phyloP scores from a whole-genome alignment of 2,888 invertebrate genomes.

The Agriotes lineatus region DNA sequence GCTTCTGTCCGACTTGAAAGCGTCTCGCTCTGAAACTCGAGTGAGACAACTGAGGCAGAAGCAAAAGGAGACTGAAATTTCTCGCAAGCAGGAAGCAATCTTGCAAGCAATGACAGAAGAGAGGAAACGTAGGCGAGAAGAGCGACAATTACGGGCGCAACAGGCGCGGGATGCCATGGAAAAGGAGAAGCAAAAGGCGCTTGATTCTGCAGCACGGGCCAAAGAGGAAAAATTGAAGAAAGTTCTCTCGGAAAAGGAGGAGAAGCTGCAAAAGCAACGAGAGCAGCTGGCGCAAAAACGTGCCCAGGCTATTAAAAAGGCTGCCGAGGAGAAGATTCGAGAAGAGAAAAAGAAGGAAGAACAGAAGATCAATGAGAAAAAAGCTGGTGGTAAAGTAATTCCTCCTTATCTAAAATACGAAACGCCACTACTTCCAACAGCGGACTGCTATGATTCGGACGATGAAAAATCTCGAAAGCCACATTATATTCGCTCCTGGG shows the following conservation, averaged over 20 bases:
- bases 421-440: slow-evolving; percentile 68
- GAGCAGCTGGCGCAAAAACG: slow-evolving; percentile 68
- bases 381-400: neutral
- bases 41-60: slow-evolving; percentile 52
- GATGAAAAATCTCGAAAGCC: slow-evolving; percentile 52
- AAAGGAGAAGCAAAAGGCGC: slow-evolving; percentile 64
- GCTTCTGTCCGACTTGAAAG: slow-evolving; percentile 53
- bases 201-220: slow-evolving; percentile 67
- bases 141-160: slow-evolving; percentile 66
- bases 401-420: slow-evolving; percentile 55
- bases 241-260: slow-evolving; percentile 58
- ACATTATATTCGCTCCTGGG: too few species aligned
- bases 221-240: slow-evolving; percentile 62
- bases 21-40: slow-evolving; percentile 55
- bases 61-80: slow-evolving; percentile 63
- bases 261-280: slow-evolving; percentile 65
- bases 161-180: slow-evolving; percentile 68
- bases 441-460: slow-evolving; percentile 72
- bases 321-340: slow-evolving; percentile 60
- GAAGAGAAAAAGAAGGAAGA: slow-evolving; percentile 56
- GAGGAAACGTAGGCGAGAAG: slow-evolving; percentile 66
- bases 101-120: slow-evolving; percentile 71
- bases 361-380: neutral
- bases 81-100: slow-evolving; percentile 72
- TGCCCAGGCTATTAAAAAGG: slow-evolving; percentile 66